Conservation (phyloP, 1,140 invertebrate species). For the Pachyrhynchus sulphureomaculatus region DNA sequence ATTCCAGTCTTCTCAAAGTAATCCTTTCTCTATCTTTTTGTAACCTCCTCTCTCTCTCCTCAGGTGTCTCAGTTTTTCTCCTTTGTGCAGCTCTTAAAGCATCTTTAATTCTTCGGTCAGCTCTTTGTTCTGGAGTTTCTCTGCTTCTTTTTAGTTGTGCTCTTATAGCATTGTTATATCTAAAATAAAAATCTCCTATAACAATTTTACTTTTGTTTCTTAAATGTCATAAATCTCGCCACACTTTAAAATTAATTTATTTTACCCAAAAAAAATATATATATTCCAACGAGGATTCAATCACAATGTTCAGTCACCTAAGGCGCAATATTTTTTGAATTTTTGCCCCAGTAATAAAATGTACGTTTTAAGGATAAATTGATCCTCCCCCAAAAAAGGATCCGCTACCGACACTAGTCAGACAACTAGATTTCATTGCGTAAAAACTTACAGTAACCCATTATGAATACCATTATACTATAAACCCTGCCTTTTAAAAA, state of each 20-base stretch:
- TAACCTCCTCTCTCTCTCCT: conserved; percentile 15
- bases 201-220: background rate
- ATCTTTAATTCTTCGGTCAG: conserved; percentile 17
- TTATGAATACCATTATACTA: no score
- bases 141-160: conserved; percentile 16
- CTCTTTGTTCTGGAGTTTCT: conserved; percentile 18
- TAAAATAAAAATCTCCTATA: background rate
- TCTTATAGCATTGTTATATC: conserved; percentile 27
- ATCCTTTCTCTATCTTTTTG: conserved; percentile 23
- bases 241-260: background rate
- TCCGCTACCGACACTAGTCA: no score
- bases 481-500: no score
- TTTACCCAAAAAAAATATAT: no score
- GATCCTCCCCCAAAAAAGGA: no score
- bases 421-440: no score
- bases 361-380: no score
- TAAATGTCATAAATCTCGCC: background rate
- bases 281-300: no score
- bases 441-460: no score
- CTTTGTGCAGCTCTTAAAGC: conserved; percentile 12
- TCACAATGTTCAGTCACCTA: no score
- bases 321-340: no score
- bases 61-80: conserved; percentile 16
- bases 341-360: no score
- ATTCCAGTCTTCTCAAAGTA: background rate